A percentile compares a stretch with the other conserved stretches of the same genome.
These are phyloP conservation scores for Platichthys flesus DNA, from an alignment of 2,113 vertebrate genomes.

Conservation along the genomic window DNA sequence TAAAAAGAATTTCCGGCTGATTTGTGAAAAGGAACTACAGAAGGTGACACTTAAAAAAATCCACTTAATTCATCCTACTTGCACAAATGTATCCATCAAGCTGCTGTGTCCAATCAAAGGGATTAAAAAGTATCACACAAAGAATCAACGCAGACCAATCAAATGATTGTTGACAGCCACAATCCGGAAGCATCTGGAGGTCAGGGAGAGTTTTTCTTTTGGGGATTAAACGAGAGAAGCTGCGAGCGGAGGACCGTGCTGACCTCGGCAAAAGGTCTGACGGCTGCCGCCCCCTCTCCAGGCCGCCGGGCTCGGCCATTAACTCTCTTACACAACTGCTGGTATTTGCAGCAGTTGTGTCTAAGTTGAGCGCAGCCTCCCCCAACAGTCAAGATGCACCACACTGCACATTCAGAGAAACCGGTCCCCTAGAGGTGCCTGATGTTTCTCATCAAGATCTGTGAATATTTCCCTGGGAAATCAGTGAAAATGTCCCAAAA, in stretches of 20 bases:
- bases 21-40: conserved; percentile 7
- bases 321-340: conserved; percentile 65
- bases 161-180: neutral
- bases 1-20: conserved; percentile 6
- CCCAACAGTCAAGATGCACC: no score
- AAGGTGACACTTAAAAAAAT: no score
- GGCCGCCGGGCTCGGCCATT: conserved; percentile 39
- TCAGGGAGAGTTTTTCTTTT: neutral
- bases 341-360: conserved; percentile 47
- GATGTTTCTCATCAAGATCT: no score
- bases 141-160: neutral
- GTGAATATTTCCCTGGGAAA: no score
- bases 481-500: no score
- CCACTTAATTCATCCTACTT: neutral
- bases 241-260: conserved; percentile 39
- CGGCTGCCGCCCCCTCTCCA: conserved; percentile 42
- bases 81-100: no score
- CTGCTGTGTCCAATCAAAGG: no score
- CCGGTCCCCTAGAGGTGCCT: no score
- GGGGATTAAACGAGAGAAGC: conserved; percentile 33
- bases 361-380: no score
- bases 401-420: no score
- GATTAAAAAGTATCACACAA: no score
- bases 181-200: neutral
- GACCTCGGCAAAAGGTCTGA: conserved; percentile 5